A percentile compares a stretch with the other conserved stretches of the same genome.
phyloP scores from a whole-genome alignment of 2,113 vertebrate species.

The Paedocypris sp. region DNA sequence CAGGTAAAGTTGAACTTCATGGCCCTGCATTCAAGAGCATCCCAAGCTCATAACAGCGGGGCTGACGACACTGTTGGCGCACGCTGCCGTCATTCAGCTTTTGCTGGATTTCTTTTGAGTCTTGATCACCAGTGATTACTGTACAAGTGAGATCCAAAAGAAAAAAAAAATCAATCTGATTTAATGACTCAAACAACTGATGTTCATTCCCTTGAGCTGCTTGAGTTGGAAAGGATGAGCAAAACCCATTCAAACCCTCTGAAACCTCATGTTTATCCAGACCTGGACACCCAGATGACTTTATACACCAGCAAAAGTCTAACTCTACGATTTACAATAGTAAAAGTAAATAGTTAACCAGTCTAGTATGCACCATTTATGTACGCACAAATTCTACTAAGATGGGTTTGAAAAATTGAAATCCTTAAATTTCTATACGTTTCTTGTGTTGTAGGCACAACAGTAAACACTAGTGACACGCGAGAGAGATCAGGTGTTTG shows the following conservation, averaged over 20 bases:
- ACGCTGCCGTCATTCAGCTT: slow-evolving; percentile 25
- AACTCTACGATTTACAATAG: too few relatives aligned
- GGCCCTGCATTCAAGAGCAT: slow-evolving; percentile 29
- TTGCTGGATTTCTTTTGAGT: slow-evolving; percentile 43
- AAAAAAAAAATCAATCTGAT: slow-evolving; percentile 41
- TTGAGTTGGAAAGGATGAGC: slow-evolving; percentile 20
- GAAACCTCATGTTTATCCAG: too few relatives aligned
- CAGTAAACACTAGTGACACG: too few relatives aligned
- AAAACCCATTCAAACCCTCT: slow-evolving; percentile 35
- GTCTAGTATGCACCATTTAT: too few relatives aligned
- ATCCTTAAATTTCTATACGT: too few relatives aligned
- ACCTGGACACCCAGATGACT: too few relatives aligned
- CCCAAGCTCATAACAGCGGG: slow-evolving; percentile 13
- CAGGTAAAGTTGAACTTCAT: slow-evolving; percentile 28
- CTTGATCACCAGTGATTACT: slow-evolving; percentile 46
- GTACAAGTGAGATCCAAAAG: slow-evolving; percentile 37
- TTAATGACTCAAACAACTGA: slow-evolving; percentile 53
- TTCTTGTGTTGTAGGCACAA: too few relatives aligned
- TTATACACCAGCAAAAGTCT: too few relatives aligned
- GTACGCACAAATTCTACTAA: too few relatives aligned
- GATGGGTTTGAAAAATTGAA: too few relatives aligned
- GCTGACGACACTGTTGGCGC: slow-evolving; percentile 38
- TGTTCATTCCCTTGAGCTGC: slow-evolving; percentile 36
- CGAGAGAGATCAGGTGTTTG: too few relatives aligned
- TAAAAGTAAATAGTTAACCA: too few relatives aligned